Evolutionary conservation across 1,140 invertebrate genomes (phyloP), one percentile per base, ranked within the genome.

Genomic region (Hestina assimilis): DNA sequence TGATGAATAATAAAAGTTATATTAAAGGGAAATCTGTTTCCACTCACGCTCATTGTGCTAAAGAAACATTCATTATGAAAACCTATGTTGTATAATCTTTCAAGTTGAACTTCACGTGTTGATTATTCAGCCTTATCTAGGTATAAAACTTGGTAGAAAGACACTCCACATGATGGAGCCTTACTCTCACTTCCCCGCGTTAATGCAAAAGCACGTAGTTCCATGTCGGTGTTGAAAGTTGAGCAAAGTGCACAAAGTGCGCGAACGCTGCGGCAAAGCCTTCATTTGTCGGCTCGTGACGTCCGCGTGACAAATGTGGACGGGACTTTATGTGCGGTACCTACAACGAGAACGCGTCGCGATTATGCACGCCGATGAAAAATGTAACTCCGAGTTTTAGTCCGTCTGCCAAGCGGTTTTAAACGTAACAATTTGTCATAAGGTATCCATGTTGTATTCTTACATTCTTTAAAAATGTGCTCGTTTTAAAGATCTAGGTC

Each of bases 271-370:
- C 72, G 64, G 80, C 73, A 83, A 86, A 83, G 82, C 83, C 79
- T 85, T 88, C 85, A 88, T 88, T 85, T 88, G 85, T 88, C 83
- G 84, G 71, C 80, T 76, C 66, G 70, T 88, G 83, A 85, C 82
- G 79, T 61, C 74, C 75, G 66, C 64, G 75, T 86, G 85, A 88
- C 82, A 88, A 85, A 86, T 86, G 82, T 83, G 76, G 77, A 82
- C 83, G 71, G 67, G 72, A 68, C 73, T 83, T 77, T 80, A 82
- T 80, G 65, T 72, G 62, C 70, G 65, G 60, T 51, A 57, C 57
- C 48, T 69, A 62, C 62, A 47, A 54, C 56, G 64, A 57, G 66
- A 59, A 68, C 69, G 61, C 63, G 66, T 57, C 56, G 62, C 75
- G 72, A 82, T 82, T 82, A 82, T 82, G 72, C 74, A 76, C 48